phyloP scores from a whole-genome alignment of 1,140 invertebrate genomes.

The Semibalanus balanoides region DNA sequence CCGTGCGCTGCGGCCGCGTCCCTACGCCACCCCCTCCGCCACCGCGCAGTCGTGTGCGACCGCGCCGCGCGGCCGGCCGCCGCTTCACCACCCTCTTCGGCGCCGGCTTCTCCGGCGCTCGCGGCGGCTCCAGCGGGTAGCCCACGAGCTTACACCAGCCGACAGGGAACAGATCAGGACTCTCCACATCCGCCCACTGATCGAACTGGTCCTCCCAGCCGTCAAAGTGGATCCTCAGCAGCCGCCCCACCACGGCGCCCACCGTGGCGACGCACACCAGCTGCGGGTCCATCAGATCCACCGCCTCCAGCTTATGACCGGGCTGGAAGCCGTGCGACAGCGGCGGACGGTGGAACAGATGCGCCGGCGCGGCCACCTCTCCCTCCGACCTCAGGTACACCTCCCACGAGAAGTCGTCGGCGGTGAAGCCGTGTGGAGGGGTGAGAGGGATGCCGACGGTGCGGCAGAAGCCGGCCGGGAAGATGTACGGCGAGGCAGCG shows the following conservation, averaged over 20 bases:
- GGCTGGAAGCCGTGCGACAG: background rate
- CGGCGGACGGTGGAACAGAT: background rate
- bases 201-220: slow-evolving; percentile 92
- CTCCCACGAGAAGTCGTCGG: background rate
- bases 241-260: background rate
- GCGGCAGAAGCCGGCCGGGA: slow-evolving; percentile 70
- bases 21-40: no score
- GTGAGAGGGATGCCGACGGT: background rate
- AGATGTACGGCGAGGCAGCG: slow-evolving; percentile 78
- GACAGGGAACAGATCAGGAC: slow-evolving; percentile 90
- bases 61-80: no score
- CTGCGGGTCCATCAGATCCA: slow-evolving; percentile 91
- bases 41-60: no score
- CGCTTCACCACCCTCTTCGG: no score
- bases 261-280: slow-evolving; percentile 60
- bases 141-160: slow-evolving; percentile 90
- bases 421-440: background rate
- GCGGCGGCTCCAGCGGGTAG: slow-evolving; percentile 76
- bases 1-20: no score
- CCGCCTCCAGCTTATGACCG: slow-evolving; percentile 53
- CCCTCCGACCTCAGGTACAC: background rate
- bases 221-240: background rate
- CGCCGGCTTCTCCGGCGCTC: no score
- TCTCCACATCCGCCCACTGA: slow-evolving; percentile 92
- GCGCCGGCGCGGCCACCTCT: background rate